phyloP scores from a whole-genome alignment of 1,140 invertebrate species.

The Ips typographus region DNA sequence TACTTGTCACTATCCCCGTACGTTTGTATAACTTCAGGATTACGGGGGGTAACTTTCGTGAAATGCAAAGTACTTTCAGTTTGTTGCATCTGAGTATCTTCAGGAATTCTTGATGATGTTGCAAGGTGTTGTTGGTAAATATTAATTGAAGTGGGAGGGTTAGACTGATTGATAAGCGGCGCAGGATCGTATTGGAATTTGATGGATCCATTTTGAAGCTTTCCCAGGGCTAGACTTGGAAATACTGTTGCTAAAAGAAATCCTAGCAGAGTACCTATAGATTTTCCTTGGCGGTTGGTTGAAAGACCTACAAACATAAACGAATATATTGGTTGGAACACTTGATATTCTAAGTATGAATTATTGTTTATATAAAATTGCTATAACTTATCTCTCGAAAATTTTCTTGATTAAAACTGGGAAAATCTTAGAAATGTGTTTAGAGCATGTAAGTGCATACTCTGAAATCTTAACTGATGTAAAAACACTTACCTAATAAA shows the following conservation, averaged over 20 bases:
- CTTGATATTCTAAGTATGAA: too few species aligned
- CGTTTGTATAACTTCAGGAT: background rate
- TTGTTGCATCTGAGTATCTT: background rate
- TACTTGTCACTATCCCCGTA: background rate
- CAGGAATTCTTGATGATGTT: background rate
- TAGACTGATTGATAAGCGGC: background rate
- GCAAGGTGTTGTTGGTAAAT: background rate
- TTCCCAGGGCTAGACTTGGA: conserved; percentile 18
- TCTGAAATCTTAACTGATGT: too few species aligned
- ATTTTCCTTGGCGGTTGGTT: conserved; percentile 18
- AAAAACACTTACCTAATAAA: too few species aligned
- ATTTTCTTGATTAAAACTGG: too few species aligned
- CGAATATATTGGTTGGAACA: too few species aligned
- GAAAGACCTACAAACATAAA: background rate
- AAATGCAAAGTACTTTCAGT: background rate
- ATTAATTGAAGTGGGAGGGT: conserved; percentile 5
- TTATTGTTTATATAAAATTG: too few species aligned
- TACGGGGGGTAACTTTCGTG: background rate
- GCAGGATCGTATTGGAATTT: conserved; percentile 28
- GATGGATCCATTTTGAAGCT: conserved; percentile 20
- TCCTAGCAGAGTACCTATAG: conserved; percentile 17
- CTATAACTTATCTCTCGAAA: too few species aligned
- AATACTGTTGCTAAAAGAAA: conserved; percentile 27
- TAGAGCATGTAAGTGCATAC: too few species aligned
- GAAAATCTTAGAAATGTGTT: too few species aligned